Evolutionary conservation across 2,113 vertebrate genomes (phyloP).

Genomic region (Fregata magnificens): DNA sequence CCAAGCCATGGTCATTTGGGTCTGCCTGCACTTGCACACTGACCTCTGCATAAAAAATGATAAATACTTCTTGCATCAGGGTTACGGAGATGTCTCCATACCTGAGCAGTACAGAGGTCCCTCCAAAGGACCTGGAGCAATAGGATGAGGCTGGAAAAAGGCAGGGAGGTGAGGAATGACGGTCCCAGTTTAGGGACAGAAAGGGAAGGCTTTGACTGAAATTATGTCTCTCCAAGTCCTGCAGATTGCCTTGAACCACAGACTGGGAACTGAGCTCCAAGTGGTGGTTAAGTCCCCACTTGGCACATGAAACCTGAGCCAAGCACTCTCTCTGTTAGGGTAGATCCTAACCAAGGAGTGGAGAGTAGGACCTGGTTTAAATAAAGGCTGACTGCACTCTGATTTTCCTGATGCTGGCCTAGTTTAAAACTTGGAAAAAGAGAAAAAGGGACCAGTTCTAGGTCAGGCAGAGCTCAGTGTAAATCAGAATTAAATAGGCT

Average conservation of each 20-base stretch:
- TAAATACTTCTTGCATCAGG: background rate
- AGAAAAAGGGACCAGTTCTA: background rate
- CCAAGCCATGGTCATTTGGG: accelerated
- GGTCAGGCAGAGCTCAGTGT: background rate
- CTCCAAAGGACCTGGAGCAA: background rate
- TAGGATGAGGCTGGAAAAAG: background rate
- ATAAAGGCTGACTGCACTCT: background rate
- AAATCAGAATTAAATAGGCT: background rate
- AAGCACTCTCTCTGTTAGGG: background rate
- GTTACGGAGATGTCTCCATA: accelerated
- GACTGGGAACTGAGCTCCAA: background rate
- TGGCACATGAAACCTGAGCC: background rate
- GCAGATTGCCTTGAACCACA: background rate
- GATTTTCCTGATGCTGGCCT: background rate
- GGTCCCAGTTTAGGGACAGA: background rate
- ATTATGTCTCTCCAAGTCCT: accelerated
- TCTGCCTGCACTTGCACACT: background rate
- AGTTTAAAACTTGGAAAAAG: background rate
- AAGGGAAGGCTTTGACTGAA: background rate
- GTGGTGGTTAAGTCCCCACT: background rate
- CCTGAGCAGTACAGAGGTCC: background rate
- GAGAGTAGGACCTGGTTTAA: background rate
- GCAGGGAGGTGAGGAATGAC: background rate
- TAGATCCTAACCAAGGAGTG: background rate
- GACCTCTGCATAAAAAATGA: accelerated